Evolutionary conservation across 2,113 vertebrate genomes (phyloP).

Genomic region (Larimichthys polyactis): DNA sequence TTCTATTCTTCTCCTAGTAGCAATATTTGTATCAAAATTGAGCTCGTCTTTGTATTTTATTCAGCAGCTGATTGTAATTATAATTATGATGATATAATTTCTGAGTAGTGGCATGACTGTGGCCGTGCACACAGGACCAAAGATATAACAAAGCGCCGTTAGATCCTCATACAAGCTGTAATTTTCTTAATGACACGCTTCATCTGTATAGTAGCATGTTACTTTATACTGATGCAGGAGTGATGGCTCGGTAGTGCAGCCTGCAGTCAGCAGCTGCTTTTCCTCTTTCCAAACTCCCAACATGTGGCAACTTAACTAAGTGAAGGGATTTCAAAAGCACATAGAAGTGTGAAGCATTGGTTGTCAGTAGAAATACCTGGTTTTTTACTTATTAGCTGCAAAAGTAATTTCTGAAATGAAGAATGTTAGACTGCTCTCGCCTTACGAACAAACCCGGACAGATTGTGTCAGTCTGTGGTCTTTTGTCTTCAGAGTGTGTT

Average conservation of each 20-base stretch:
- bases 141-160: slow-evolving; percentile 57
- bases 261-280: slow-evolving; percentile 2
- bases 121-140: slow-evolving; percentile 78
- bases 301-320: neutral
- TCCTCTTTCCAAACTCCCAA: slow-evolving; percentile 19
- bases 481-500: neutral
- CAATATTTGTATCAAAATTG: slow-evolving; percentile 55
- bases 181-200: slow-evolving; percentile 28
- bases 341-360: neutral
- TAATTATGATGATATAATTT: slow-evolving; percentile 50
- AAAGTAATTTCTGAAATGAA: slow-evolving; percentile 11
- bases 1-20: slow-evolving; percentile 28
- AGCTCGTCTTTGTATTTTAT: slow-evolving; percentile 59
- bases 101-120: slow-evolving; percentile 49
- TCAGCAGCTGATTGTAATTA: slow-evolving; percentile 63
- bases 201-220: slow-evolving; percentile 27
- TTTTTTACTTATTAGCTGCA: slow-evolving; percentile 1
- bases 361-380: neutral
- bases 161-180: slow-evolving; percentile 58
- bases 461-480: neutral
- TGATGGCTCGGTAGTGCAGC: neutral
- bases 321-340: slow-evolving; percentile 26
- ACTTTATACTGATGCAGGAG: slow-evolving; percentile 19
- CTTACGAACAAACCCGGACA: slow-evolving; percentile 20
- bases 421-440: neutral